Evolutionary conservation across 2,113 vertebrate genomes (phyloP).

Genomic region (Garra rufa): DNA sequence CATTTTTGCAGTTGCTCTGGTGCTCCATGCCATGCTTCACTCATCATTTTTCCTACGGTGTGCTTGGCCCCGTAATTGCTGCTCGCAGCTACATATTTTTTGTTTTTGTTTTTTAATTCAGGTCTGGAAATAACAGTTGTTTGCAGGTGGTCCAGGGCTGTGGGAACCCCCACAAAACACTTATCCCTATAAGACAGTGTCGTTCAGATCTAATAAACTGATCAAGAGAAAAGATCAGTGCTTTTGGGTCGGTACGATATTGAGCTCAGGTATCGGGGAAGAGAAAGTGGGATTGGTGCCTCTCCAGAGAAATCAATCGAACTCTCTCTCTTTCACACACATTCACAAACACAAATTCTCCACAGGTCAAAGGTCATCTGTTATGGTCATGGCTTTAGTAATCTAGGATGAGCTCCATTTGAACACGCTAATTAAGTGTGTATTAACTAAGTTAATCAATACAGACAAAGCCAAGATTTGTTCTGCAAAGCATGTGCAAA

Average conservation of each 20-base stretch:
- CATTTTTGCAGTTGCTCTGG: too few species aligned
- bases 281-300: background rate
- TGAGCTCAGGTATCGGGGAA: background rate
- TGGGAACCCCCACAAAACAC: background rate
- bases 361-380: conserved; percentile 22
- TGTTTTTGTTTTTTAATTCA: background rate
- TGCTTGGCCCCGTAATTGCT: too few species aligned
- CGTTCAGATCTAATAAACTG: background rate
- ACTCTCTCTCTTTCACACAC: conserved; percentile 59
- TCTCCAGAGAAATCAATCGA: background rate
- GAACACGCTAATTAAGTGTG: conserved; percentile 12
- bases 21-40: too few species aligned
- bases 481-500: conserved; percentile 23
- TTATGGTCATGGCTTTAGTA: background rate
- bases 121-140: background rate
- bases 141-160: background rate
- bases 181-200: background rate
- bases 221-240: background rate
- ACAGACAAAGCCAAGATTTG: conserved; percentile 31
- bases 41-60: too few species aligned
- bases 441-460: conserved; percentile 28
- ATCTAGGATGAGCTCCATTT: background rate
- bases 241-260: background rate
- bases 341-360: conserved; percentile 51
- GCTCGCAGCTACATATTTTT: too few species aligned